phyloP scores from a whole-genome alignment of 2,797 vertebrate species.

The Gymnoscopelus braueri region DNA sequence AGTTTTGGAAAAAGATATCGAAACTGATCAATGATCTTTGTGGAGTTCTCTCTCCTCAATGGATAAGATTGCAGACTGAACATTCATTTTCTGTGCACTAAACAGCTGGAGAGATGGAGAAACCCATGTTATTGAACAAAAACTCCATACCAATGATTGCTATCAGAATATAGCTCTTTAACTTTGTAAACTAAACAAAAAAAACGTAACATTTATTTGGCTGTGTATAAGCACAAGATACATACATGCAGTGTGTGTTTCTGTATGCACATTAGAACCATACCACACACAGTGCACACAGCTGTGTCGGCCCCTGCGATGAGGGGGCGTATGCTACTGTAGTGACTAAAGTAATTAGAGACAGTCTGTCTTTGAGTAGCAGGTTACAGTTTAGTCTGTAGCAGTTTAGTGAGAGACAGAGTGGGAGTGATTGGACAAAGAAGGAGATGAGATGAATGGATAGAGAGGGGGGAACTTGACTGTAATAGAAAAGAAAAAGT shows the following conservation, averaged over 20 bases:
- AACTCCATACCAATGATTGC: no score
- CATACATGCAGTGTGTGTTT: slow-evolving; percentile 5
- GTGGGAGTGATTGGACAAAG: slow-evolving; percentile 69
- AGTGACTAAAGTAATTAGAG: slow-evolving; percentile 77
- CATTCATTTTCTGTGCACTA: no score
- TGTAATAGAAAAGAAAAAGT: slow-evolving; percentile 11
- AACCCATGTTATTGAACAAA: no score
- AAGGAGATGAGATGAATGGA: slow-evolving; percentile 55
- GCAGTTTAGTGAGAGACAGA: slow-evolving; percentile 68
- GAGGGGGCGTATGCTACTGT: slow-evolving; percentile 53
- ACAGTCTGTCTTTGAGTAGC: slow-evolving; percentile 57
- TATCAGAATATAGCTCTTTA: no score
- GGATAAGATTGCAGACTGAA: no score
- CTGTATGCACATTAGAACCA: slow-evolving; percentile 24
- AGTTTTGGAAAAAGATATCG: no score
- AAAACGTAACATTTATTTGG: no score
- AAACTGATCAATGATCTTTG: no score
- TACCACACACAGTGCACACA: slow-evolving; percentile 72
- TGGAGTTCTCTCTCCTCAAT: no score
- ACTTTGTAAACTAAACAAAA: no score
- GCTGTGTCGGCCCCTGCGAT: slow-evolving; percentile 53
- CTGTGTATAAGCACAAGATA: no score
- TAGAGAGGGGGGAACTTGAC: not conserved
- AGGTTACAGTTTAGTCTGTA: slow-evolving; percentile 81
- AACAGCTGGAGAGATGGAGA: no score